Conservation (phyloP, 2,113 vertebrate genomes). For the Etheostoma spectabile region DNA sequence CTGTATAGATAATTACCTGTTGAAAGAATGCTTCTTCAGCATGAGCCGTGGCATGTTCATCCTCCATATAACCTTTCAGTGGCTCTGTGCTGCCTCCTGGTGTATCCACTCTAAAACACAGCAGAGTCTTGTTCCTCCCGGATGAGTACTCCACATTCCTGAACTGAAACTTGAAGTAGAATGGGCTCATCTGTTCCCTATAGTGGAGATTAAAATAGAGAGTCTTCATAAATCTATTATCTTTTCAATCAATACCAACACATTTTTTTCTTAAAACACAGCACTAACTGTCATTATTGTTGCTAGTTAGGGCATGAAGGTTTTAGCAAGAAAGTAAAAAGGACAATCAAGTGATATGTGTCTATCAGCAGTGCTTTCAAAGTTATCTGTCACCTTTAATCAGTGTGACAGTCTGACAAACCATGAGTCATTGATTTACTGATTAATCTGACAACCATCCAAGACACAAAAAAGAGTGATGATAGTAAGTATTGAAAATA, state of each 20-base stretch:
- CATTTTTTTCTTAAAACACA: not conserved
- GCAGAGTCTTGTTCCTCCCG: slow-evolving; percentile 96
- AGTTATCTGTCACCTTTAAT: not conserved
- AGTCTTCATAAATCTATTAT: slow-evolving; percentile 17
- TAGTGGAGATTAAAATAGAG: slow-evolving; percentile 62
- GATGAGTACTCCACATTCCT: slow-evolving; percentile 98
- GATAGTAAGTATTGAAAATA: not conserved
- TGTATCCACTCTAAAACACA: slow-evolving; percentile 92
- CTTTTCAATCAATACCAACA: not conserved
- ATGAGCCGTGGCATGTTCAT: slow-evolving; percentile 90
- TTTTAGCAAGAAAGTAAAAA: not conserved
- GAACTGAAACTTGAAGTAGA: slow-evolving; percentile 98
- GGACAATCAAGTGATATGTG: not conserved
- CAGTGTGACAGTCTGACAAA: not conserved
- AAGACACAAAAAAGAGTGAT: slow-evolving; percentile 12
- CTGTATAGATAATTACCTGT: slow-evolving; percentile 61
- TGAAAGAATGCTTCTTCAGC: slow-evolving; percentile 95
- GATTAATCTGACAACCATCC: slow-evolving; percentile 13
- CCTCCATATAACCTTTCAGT: slow-evolving; percentile 92
- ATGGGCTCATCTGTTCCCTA: slow-evolving; percentile 91
- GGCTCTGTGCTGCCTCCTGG: slow-evolving; percentile 84
- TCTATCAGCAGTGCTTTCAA: slow-evolving; percentile 1
- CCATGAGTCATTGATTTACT: slow-evolving; percentile 16
- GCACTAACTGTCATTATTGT: not conserved
- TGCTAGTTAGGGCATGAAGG: not conserved